Evolutionary conservation across 1,140 invertebrate species (phyloP), one percentile per base, ranked within the genome.

Genomic region (Pseudomyrmex pallidus): DNA sequence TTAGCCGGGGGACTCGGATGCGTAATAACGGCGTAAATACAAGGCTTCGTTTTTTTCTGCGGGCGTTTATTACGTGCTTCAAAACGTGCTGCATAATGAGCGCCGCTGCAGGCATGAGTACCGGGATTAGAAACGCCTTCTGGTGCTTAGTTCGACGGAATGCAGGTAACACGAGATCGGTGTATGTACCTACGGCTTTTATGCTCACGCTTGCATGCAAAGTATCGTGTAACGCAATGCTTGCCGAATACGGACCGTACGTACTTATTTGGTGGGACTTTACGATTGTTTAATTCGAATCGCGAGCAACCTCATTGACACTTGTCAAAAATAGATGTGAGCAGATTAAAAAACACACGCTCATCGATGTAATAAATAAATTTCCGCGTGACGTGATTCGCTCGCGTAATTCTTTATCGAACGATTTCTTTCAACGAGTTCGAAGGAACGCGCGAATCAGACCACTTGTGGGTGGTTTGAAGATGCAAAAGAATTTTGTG

Each of bases 131-230:
- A 74, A 84, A 86, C 68, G 59, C 15, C 56, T 52, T 12, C 52
- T 57, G 48, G 17, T 76, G 87, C 84, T 86, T 84, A 59, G 61
- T 73, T 88, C 7, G 52, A 82, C 83, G 77, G 86, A 88, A 88
- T 85, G 77, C 86, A 57, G 59, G 87, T 88, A 89, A 89, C 22
- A 56, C 63, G 87, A 89, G 84, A 89, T 83, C n/a, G 48, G 20
- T 84, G 50, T 62, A 50, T 59, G 50, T 35, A 59, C 56, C 8
- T 62, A 50, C 54, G 73, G 22, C 78, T 72, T 83, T 78, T 85
- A 62, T 86, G 86, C 73, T 66, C 73, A 62, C 73, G 67, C 62
- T 76, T 80, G 82, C 74, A 66, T 80, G 82, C 74, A 62, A 10
- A 62, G 74, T 88, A 86, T 88, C 87, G 74, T 57, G 54, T 88